Percentiles rank a stretch among this genome's conserved stretches.
These are phyloP conservation scores for Typhlomys cinereus DNA, from an alignment of 2,113 vertebrate genomes.

Conservation along the genomic window DNA sequence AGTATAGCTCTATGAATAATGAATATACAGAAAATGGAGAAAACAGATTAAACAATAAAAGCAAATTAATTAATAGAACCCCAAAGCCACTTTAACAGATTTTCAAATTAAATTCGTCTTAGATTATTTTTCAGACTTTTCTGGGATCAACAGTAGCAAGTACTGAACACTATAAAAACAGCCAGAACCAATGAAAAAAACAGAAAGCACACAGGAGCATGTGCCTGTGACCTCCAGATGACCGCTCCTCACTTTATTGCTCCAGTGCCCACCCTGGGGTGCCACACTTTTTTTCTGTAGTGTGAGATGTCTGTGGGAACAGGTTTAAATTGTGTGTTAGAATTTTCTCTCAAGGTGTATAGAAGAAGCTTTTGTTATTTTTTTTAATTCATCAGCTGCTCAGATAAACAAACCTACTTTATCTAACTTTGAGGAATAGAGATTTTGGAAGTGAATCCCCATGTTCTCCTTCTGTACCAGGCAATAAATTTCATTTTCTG, in stretches of 20 bases:
- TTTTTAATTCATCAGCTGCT: background rate
- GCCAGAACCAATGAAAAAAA: background rate
- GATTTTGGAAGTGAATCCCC: background rate
- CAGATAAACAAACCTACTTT: background rate
- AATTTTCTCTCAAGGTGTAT: accelerated
- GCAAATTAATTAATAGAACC: background rate
- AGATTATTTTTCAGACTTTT: background rate
- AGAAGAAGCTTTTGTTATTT: background rate
- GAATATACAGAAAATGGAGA: background rate
- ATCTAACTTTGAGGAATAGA: background rate
- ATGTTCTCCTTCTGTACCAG: too few species aligned
- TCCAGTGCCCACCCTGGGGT: background rate
- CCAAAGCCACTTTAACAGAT: background rate
- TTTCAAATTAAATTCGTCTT: background rate
- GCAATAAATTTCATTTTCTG: background rate
- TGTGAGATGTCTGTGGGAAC: too few species aligned
- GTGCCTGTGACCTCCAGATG: background rate
- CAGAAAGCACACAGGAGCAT: background rate
- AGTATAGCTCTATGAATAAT: background rate
- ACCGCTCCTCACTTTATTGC: too few species aligned
- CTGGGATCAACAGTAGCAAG: background rate
- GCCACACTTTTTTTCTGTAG: background rate
- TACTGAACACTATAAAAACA: background rate
- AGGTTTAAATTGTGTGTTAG: background rate
- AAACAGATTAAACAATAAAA: background rate